Evolutionary conservation across 2,113 vertebrate species (phyloP), one percentile per base, ranked within the genome.

Genomic region (Odobenus rosmarus): DNA sequence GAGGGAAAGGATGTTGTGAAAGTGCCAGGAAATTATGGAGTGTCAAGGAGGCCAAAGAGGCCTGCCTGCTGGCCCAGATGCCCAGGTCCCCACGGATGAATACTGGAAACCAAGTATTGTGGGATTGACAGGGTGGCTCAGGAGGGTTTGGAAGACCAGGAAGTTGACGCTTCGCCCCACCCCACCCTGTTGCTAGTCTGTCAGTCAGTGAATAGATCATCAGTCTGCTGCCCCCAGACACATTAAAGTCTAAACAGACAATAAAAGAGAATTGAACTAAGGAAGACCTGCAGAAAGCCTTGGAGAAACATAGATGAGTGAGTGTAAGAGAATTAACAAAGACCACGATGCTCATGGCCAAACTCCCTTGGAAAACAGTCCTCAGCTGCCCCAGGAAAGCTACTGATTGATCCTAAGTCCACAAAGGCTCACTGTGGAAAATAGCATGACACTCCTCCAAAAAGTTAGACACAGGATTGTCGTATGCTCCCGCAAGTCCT

Each of bases 351-450:
- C 69, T 94, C 31, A 26, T 93, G 94, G 96, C 95, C 93, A 97
- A 72, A 71, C 14, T 92, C 74, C 95, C 96, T 95, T 96, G 95
- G 97, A 64, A 98, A 97, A 93, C 69, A 28, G 90, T 96, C 86
- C 59, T 90, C 85, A 83, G 87, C 83, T 98, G 93, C 88, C 92
- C 96, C 72, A 89, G 95, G 82, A 96, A 98, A 96, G 84, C 24
- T 36, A 97, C 96, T 46, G 55, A 95, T 97, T 46, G 55, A 95
- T 97, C 89, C 86, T 67, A 97, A 79, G 87, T 33, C 94, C 95
- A 79, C 81, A 59, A 77, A 91, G 42, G 49, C 55, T 88, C 67
- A 5, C 74, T 80, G 33, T 93, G 39, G 59, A 64, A 86, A 87
- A 77, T 3, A n/a, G 24, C 36, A 36, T 59, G 86, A 64, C 3